Conservation (phyloP, 2,797 vertebrate genomes). For the Tragelaphus oryx region DNA sequence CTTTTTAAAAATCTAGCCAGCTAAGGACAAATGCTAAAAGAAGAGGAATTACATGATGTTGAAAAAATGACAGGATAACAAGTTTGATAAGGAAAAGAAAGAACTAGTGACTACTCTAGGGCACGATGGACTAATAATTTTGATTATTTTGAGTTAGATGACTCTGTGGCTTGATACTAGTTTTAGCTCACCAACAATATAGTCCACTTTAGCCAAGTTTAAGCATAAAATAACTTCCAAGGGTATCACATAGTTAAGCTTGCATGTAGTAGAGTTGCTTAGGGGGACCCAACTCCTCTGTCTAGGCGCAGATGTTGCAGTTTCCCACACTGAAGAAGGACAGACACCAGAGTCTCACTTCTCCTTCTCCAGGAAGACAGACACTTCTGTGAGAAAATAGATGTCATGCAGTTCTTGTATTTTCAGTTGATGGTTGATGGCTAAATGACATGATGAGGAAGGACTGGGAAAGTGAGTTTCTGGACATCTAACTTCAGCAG, state of each 20-base stretch:
- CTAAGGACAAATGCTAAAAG: not conserved
- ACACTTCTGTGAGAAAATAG: not conserved
- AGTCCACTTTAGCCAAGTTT: not conserved
- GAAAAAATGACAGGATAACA: not conserved
- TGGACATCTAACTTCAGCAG: not conserved
- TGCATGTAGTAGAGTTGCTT: not conserved
- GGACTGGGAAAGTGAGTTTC: not conserved
- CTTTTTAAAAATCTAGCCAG: not conserved
- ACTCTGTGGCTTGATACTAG: not conserved
- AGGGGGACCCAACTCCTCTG: accelerated
- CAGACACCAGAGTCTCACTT: not conserved
- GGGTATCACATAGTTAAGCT: not conserved
- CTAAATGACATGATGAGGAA: not conserved
- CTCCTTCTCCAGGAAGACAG: not conserved
- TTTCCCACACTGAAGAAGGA: not conserved
- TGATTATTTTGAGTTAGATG: not conserved
- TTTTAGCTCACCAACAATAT: not conserved
- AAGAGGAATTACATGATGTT: not conserved
- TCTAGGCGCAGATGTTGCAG: not conserved
- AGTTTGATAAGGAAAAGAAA: not conserved
- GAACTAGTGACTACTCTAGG: not conserved
- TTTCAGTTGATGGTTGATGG: not conserved
- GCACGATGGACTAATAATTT: not conserved
- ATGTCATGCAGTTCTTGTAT: not conserved
- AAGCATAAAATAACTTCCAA: not conserved